Conservation (phyloP, 2,888 invertebrate species). For the Drosophila meridiana region DNA sequence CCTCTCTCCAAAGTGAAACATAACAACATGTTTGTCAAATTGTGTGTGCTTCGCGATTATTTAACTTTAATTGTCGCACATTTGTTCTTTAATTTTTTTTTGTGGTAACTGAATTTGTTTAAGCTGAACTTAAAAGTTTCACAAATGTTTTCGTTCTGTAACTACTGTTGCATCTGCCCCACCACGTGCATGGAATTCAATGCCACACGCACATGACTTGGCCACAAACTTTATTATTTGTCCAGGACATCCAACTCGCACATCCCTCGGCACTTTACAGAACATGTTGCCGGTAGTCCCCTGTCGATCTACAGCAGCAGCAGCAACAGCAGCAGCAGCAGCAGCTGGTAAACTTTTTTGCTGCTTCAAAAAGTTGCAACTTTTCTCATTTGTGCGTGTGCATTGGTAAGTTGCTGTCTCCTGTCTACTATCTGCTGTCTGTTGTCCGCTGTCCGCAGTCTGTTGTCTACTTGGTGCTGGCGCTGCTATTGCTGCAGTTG, state of each 20-base stretch:
- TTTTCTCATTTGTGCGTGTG: conserved; percentile 80
- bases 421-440: conserved; percentile 26
- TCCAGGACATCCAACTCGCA: conserved; percentile 33
- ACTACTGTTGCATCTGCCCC: conserved; percentile 23
- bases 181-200: conserved; percentile 51
- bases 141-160: conserved; percentile 27
- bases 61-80: background rate
- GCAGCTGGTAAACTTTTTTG: conserved; percentile 68
- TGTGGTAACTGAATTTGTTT: conserved; percentile 11
- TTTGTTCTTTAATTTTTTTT: background rate
- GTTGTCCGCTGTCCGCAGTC: conserved; percentile 19
- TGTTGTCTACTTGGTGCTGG: conserved; percentile 9
- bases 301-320: conserved; percentile 28
- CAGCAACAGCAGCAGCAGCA: background rate
- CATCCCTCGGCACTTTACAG: conserved; percentile 5
- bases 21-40: background rate
- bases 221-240: conserved; percentile 70
- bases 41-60: background rate
- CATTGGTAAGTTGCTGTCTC: conserved; percentile 61
- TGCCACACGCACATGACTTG: conserved; percentile 69
- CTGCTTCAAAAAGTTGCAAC: conserved; percentile 67
- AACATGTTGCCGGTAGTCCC: conserved; percentile 18
- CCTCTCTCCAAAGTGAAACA: too few species aligned
- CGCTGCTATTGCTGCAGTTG: conserved; percentile 33
- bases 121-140: conserved; percentile 50